These are phyloP conservation scores for Solea senegalensis DNA, from an alignment of 2,113 vertebrate species.

Conservation along the genomic window DNA sequence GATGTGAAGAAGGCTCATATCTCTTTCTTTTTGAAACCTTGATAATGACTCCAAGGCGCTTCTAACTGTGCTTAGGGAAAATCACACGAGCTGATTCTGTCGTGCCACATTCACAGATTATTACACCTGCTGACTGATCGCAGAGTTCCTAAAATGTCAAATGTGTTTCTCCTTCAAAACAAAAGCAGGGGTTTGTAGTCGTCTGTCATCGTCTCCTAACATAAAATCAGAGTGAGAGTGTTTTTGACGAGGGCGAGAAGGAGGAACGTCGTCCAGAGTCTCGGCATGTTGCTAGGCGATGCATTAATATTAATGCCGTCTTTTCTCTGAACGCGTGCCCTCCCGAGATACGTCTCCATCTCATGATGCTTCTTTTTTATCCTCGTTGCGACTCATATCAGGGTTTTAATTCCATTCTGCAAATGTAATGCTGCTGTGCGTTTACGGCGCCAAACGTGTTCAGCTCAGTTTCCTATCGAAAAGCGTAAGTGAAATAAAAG, in stretches of 20 bases:
- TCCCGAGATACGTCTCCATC: conserved; percentile 65
- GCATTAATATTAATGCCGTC: conserved; percentile 76
- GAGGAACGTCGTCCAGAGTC: conserved; percentile 43
- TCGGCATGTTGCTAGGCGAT: conserved; percentile 69
- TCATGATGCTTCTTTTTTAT: conserved; percentile 68
- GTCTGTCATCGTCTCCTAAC: conserved; percentile 38
- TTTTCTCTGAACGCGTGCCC: conserved; percentile 58
- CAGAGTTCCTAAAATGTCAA: background rate
- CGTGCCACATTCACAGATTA: conserved; percentile 10
- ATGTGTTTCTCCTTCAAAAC: background rate
- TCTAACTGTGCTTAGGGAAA: conserved; percentile 13
- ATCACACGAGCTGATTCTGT: conserved; percentile 16
- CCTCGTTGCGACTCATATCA: conserved; percentile 61
- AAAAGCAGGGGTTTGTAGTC: background rate
- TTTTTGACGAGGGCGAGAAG: conserved; percentile 45
- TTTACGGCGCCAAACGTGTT: conserved; percentile 21
- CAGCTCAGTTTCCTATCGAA: conserved; percentile 7
- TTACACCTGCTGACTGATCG: conserved; percentile 47
- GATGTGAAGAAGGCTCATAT: conserved; percentile 29
- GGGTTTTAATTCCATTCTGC: conserved; percentile 68
- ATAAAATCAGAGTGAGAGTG: conserved; percentile 37
- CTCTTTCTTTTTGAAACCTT: conserved; percentile 27
- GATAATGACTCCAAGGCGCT: conserved; percentile 31
- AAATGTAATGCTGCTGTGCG: conserved; percentile 50
- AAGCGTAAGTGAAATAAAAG: conserved; percentile 44